Evolutionary conservation across 2,113 vertebrate genomes (phyloP).

Genomic region (Suncus etruscus): DNA sequence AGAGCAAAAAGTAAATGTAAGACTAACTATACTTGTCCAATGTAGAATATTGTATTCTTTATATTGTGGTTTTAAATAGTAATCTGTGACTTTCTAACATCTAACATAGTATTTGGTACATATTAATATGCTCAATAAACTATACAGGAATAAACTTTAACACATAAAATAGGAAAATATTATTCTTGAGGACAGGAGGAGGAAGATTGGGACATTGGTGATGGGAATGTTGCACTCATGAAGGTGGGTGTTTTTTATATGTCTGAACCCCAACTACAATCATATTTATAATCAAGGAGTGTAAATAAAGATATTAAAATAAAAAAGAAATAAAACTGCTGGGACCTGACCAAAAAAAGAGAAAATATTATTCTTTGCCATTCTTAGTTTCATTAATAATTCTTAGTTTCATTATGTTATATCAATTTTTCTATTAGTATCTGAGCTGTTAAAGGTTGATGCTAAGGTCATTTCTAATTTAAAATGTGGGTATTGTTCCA

Average conservation of each 20-base stretch:
- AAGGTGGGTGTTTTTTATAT: too few species aligned
- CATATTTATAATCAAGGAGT: too few species aligned
- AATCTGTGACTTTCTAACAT: neutral
- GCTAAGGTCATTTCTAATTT: neutral
- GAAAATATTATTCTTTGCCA: neutral
- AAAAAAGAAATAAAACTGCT: too few species aligned
- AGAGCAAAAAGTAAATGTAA: neutral
- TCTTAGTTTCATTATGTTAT: too few species aligned
- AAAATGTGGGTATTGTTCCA: neutral
- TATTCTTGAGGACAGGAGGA: neutral
- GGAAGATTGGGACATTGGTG: too few species aligned
- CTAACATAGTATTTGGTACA: neutral
- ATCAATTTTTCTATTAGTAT: constrained; percentile 31
- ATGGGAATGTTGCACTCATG: too few species aligned
- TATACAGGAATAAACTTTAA: neutral
- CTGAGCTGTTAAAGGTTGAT: neutral
- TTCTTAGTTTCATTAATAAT: too few species aligned
- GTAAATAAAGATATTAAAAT: too few species aligned
- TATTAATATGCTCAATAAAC: neutral
- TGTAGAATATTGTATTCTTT: constrained; percentile 7
- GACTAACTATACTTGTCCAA: neutral
- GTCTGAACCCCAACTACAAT: too few species aligned
- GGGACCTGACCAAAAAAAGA: too few species aligned
- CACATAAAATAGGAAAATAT: neutral
- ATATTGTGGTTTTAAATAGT: constrained; percentile 25